Base-by-base conservation (phyloP, 2,888 invertebrate species). In the Eupithecia inturbata region DNA sequence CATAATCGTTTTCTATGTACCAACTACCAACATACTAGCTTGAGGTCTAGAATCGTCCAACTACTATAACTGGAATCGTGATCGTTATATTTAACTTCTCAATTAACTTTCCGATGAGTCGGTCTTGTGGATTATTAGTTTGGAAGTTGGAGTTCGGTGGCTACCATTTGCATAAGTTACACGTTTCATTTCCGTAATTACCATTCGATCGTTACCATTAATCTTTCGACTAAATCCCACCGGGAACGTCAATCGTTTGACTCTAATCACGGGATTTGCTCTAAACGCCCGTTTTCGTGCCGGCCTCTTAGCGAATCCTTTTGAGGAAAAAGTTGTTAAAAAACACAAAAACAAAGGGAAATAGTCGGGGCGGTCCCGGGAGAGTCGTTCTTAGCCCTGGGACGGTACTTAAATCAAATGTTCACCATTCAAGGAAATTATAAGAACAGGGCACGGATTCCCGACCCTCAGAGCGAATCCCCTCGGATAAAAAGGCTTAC, bases 371-470 rank as follows among this genome's bases (percentile, higher is more conserved):
- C 90, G 92, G 89, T 91, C 93, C 88, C 89, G 78, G 68, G 89
- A 83, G 93, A 88, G 88, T 86, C 92, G 88, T 93, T 90, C 85
- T 86, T 90, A 88, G 89, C 89, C 90, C 87, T 90, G 91, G 92
- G 93, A 91, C 91, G 91, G 91, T 92, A 91, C 92, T 93, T 93
- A 92, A 93, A 93, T 93, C 92, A 93, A 93, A 93, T 92, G 92
- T 91, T 92, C 91, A 89, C 91, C 90, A 90, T 93, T 93, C 91
- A 90, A 91, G 91, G 90, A 92, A 93, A 93, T 93, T 93, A 92
- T 92, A 92, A 93, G 92, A 93, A 91, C 89, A 90, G 85, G 84
- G 88, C 88, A 89, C 86, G 91, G 90, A 91, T 90, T 90, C 87
- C 83, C 82, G 82, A 82, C 87, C 87, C 88, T 88, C 84, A 75